Conservation (phyloP, 2,797 vertebrate genomes). For the Sphenopsis melanotis region DNA sequence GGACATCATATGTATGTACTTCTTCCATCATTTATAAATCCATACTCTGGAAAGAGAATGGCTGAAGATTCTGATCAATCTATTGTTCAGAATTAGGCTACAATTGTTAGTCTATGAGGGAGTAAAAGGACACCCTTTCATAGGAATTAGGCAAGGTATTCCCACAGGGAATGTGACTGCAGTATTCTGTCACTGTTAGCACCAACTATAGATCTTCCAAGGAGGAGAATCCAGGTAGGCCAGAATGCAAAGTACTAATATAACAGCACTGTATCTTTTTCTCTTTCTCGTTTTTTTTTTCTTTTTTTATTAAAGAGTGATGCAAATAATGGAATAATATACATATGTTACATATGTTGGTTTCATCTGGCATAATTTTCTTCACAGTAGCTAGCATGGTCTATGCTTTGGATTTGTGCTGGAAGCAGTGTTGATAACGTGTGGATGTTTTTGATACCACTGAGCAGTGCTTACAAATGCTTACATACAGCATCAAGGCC, state of each 20-base stretch:
- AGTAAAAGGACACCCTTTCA: background rate
- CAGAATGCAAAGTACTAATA: background rate
- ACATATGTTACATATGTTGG: background rate
- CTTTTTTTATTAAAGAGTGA: background rate
- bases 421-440: background rate
- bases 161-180: background rate
- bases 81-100: background rate
- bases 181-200: background rate
- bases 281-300: accelerated
- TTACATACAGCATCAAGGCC: background rate
- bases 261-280: background rate
- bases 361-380: background rate
- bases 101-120: background rate
- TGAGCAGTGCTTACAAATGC: background rate
- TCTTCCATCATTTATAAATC: background rate
- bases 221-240: background rate
- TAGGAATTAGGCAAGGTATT: background rate
- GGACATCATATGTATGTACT: background rate
- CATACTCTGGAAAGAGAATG: background rate
- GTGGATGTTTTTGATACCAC: no score
- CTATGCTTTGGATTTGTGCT: background rate
- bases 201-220: background rate
- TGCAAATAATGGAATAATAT: background rate
- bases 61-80: background rate
- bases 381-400: background rate